Evolutionary conservation across 2,113 vertebrate species (phyloP).

Genomic region (Lichenostomus cassidix): DNA sequence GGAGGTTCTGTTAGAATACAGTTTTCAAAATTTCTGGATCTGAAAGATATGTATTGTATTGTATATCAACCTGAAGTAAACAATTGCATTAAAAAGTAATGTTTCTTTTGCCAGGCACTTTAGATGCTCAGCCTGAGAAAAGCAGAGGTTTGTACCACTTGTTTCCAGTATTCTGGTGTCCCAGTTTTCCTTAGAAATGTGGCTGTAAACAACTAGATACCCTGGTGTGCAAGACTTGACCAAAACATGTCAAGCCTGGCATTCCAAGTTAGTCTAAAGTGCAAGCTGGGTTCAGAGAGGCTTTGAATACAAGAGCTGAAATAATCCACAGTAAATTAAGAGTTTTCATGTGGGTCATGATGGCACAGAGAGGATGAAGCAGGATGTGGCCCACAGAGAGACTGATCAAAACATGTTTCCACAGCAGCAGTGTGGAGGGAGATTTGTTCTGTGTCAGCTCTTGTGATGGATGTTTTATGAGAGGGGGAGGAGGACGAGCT

Average conservation of each 20-base stretch:
- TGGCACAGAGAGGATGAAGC: neutral
- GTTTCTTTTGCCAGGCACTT: conserved; percentile 29
- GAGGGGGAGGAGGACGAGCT: neutral
- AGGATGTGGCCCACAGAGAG: neutral
- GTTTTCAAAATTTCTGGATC: neutral
- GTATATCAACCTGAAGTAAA: neutral
- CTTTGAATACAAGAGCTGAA: neutral
- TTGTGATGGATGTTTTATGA: conserved; percentile 43
- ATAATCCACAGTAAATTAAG: neutral
- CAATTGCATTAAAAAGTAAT: neutral
- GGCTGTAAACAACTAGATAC: neutral
- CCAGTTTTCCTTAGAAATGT: neutral
- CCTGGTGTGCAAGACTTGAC: neutral
- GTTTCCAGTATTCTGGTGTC: neutral
- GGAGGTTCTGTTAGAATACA: conserved; percentile 3
- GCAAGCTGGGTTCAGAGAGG: neutral
- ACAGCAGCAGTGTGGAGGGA: neutral
- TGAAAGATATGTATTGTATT: neutral
- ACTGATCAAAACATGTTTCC: neutral
- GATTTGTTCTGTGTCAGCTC: conserved; percentile 13
- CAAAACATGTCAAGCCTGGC: neutral
- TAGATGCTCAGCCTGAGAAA: conserved; percentile 16
- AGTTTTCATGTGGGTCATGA: neutral
- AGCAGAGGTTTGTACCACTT: neutral
- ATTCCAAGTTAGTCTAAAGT: neutral